These are phyloP conservation scores for Hydrophis major DNA, from an alignment of 2,797 vertebrate species.

Conservation along the genomic window DNA sequence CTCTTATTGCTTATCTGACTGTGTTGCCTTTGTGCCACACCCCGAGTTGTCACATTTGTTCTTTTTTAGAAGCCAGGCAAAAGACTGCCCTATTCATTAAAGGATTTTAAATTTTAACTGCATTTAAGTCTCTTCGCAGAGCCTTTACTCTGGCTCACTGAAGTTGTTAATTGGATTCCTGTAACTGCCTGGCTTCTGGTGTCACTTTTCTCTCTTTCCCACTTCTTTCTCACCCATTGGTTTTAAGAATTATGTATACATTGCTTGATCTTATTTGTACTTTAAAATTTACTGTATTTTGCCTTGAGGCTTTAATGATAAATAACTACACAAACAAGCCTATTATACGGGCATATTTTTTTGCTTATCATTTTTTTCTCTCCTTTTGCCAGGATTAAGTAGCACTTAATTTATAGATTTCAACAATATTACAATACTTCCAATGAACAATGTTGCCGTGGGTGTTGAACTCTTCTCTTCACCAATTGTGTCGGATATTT, in stretches of 20 bases:
- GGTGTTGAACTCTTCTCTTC: neutral
- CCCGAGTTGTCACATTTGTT: neutral
- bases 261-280: neutral
- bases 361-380: neutral
- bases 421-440: neutral
- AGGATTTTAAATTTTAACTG: neutral
- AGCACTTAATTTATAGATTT: neutral
- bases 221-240: neutral
- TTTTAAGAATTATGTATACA: neutral
- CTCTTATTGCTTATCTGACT: too few species aligned
- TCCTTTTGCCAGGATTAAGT: neutral
- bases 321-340: neutral
- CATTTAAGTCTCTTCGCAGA: neutral
- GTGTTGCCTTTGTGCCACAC: too few species aligned
- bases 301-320: neutral
- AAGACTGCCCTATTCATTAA: neutral
- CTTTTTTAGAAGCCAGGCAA: neutral
- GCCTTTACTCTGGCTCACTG: neutral
- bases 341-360: neutral
- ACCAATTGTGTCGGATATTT: neutral
- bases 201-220: too few species aligned
- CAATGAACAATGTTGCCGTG: neutral
- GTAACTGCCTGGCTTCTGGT: neutral
- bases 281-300: neutral
- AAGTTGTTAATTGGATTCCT: neutral